Base-by-base conservation (phyloP, 2,797 vertebrate species). In the Pipistrellus pygmaeus region DNA sequence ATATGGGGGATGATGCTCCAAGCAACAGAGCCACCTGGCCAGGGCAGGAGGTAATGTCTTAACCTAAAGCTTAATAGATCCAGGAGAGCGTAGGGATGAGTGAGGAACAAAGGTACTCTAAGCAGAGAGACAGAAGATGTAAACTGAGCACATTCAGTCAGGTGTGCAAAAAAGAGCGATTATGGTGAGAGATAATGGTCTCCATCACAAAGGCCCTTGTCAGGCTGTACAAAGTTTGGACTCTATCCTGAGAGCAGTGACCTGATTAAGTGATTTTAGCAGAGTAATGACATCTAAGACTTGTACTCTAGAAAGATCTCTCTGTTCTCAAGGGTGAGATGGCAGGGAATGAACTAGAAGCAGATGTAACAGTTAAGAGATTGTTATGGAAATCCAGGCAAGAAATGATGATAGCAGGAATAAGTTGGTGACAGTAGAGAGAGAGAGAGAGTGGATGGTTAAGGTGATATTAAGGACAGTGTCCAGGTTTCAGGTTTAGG, bases 331-430 rank as follows among this genome's bases (percentile, higher is more conserved):
- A 30, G 18, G 21, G n/a, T 23, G 20, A 51, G 7, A 68, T 30
- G 3, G 3, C 27, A 30, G 14, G 20, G 12, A 71, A 4, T 15
- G 25, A 62, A n/a, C 23, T 80, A 77, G 78, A 89, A 80, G 76
- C n/a, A 91, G 69, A 35, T 35, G 4, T 55, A n/a, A 23, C 44
- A 32, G 11, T 83, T 73, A 66, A 60, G 44, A 82, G 51, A 60
- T 51, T 76, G 48, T 27, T 89, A 30, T 15, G 80, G 94, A 88
- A 83, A 82, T 88, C 60, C 78, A 48, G 44, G 30, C 25, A 60
- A 66, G 57, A 90, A 80, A 72, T 35, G 64, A 30, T 30, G 48
- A 41, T 48, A 68, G 51, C 23, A 86, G 30, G 35, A 72, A 60
- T 85, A 66, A 68, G 13, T 8, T 35, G n/a, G 32, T 78, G 51